Conservation (phyloP, 2,888 invertebrate species). For the Pristionchus mayeri region DNA sequence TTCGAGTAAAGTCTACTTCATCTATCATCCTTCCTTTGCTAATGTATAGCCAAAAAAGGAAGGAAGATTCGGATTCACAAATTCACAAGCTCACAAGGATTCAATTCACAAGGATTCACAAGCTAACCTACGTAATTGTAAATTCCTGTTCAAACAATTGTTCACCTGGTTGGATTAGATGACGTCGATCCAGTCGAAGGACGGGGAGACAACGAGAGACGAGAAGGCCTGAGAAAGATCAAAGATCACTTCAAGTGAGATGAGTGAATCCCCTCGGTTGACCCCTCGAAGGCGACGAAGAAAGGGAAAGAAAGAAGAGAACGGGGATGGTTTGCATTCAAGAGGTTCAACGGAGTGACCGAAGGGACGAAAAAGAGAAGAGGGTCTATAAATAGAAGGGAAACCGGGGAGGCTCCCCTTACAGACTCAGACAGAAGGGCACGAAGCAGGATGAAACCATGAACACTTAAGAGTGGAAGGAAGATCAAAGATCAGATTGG, state of each 20-base stretch:
- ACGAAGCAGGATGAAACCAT: background rate
- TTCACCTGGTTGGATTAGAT: slow-evolving; percentile 28
- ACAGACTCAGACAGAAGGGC: slow-evolving; percentile 1
- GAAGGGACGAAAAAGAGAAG: background rate
- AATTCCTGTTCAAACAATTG: too few relatives aligned
- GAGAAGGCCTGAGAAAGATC: slow-evolving; percentile 47
- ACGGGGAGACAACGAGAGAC: slow-evolving; percentile 45
- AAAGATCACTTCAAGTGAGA: background rate
- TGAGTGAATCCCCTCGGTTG: background rate
- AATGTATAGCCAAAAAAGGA: too few relatives aligned
- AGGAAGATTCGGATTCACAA: background rate
- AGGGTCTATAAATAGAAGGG: background rate
- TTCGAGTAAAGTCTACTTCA: background rate
- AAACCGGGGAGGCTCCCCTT: slow-evolving; percentile 36
- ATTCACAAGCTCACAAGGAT: background rate
- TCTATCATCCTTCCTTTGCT: too few relatives aligned
- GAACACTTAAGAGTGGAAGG: background rate
- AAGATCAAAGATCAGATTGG: slow-evolving; percentile 25
- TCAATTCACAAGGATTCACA: background rate
- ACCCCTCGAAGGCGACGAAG: slow-evolving; percentile 8
- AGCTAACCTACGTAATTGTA: too few relatives aligned
- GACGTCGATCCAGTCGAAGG: slow-evolving; percentile 35
- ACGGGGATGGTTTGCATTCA: slow-evolving; percentile 39
- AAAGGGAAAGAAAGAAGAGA: background rate
- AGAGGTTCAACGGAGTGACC: slow-evolving; percentile 39